Evolutionary conservation across 2,888 invertebrate genomes (phyloP), one percentile per base, ranked within the genome.

Genomic region (Stenotaenia linearis): DNA sequence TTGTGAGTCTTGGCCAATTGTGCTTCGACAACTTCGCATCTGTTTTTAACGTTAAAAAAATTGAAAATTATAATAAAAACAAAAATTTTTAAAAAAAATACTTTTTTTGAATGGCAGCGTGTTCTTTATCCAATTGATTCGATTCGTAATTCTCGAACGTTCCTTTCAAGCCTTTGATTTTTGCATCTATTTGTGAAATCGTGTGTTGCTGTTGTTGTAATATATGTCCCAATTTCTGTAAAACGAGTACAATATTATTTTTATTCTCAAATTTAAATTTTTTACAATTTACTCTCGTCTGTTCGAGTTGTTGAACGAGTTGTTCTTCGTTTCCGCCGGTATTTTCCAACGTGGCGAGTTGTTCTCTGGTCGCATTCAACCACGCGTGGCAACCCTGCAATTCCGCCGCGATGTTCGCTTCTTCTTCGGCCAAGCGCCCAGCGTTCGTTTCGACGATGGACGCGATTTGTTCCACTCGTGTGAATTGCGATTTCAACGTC

Each of bases 321-420:
- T 94, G 93, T 0, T 90, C 89, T 84, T 95, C 95, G 83, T 94
- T 93, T 0, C 97, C 96, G 2, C 93, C 93, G 87, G 95, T 90
- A 84, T 95, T 95, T 85, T 96, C 96, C 84, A 95, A 95, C 86
- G 93, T 93, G 61, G 94, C 92, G n/a, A 95, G 90, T 61, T 92
- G 91, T 84, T 95, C 95, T 21, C 95, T 90, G 23, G 94, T 88
- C 85, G 90, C 91, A 18, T 91, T 91, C 0, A 95, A 89, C 81
- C 88, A 89, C 81, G 92, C 93, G 4, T 91, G 91, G 0, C 91
- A 89, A 5, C 87, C 45, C 75, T 81, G 80, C 30, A 82, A 35
- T 21, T 79, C 77, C 9, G 77, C 35, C 23, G 45, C 21, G 0
- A 82, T 37, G 10, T 79, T 82, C n/a, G 83, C 82, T 81, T 85